Evolutionary conservation across 2,113 vertebrate genomes (phyloP).

Genomic region (Andinoacara biseriatus): DNA sequence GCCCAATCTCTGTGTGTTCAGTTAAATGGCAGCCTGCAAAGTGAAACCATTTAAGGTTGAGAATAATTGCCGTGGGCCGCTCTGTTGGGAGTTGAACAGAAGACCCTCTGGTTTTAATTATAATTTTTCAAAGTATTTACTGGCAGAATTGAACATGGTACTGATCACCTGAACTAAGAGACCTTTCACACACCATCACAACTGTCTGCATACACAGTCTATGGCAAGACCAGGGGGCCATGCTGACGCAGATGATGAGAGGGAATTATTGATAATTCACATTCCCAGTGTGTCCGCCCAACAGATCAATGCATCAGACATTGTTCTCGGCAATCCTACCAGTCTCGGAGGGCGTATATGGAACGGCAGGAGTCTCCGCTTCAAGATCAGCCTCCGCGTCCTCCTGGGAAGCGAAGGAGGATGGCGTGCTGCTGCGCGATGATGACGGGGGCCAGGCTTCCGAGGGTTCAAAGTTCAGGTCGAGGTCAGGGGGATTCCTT

Average conservation of each 20-base stretch:
- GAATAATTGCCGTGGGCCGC: slow-evolving; percentile 16
- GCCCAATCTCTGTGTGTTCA: background rate
- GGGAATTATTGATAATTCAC: background rate
- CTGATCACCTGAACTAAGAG: background rate
- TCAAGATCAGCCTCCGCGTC: slow-evolving; percentile 75
- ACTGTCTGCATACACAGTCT: background rate
- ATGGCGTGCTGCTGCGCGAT: slow-evolving; percentile 78
- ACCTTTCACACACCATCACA: background rate
- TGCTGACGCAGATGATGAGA: too few species aligned
- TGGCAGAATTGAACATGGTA: background rate
- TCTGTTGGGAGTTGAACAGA: slow-evolving; percentile 25
- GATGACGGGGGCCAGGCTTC: slow-evolving; percentile 75
- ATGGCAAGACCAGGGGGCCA: too few species aligned
- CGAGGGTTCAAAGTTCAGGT: slow-evolving; percentile 83
- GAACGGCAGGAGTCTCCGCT: slow-evolving; percentile 44
- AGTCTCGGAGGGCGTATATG: slow-evolving; percentile 63
- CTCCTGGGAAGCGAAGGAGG: slow-evolving; percentile 81
- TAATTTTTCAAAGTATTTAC: background rate
- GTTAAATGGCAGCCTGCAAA: slow-evolving; percentile 35
- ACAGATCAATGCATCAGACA: background rate
- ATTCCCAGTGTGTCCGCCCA: too few species aligned
- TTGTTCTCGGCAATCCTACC: slow-evolving; percentile 53
- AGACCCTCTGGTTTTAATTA: slow-evolving; percentile 44
- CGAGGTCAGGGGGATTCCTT: slow-evolving; percentile 83
- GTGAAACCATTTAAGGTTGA: slow-evolving; percentile 41